Conservation (phyloP, 1,140 invertebrate genomes). For the Papilio machaon region DNA sequence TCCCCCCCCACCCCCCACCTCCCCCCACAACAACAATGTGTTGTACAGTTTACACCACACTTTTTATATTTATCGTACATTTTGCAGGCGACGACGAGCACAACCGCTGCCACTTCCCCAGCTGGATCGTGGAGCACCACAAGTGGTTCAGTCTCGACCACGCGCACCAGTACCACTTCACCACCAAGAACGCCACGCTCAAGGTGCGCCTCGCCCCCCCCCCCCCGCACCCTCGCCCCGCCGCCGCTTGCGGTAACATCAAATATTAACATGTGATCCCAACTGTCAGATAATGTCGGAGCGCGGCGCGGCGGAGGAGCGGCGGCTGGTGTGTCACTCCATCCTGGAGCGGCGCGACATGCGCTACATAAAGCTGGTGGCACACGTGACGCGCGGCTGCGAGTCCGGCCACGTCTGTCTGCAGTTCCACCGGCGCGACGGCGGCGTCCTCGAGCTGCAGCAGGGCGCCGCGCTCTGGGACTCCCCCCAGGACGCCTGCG, state of each 20-base stretch:
- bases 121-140: slow-evolving; percentile 88
- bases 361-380: slow-evolving; percentile 85
- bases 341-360: slow-evolving; percentile 84
- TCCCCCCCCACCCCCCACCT: slow-evolving; percentile 1
- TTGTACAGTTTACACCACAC: too few relatives aligned
- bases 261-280: too few relatives aligned
- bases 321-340: slow-evolving; percentile 86
- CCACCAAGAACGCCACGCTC: slow-evolving; percentile 88
- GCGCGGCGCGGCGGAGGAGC: slow-evolving; percentile 81
- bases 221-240: too few relatives aligned
- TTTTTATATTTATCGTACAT: too few relatives aligned
- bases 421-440: slow-evolving; percentile 90
- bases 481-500: slow-evolving; percentile 83
- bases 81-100: slow-evolving; percentile 82
- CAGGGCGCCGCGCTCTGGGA: slow-evolving; percentile 80
- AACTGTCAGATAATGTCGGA: slow-evolving; percentile 80
- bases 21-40: too few relatives aligned
- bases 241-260: background rate
- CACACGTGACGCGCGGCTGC: slow-evolving; percentile 90
- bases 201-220: slow-evolving; percentile 79
- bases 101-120: slow-evolving; percentile 87
- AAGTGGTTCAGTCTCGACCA: slow-evolving; percentile 92
- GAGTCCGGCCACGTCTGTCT: slow-evolving; percentile 94
- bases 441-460: slow-evolving; percentile 91
- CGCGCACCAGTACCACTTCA: slow-evolving; percentile 87